Conservation (phyloP, 2,113 vertebrate genomes). For the Pseudorectes ferrugineus region DNA sequence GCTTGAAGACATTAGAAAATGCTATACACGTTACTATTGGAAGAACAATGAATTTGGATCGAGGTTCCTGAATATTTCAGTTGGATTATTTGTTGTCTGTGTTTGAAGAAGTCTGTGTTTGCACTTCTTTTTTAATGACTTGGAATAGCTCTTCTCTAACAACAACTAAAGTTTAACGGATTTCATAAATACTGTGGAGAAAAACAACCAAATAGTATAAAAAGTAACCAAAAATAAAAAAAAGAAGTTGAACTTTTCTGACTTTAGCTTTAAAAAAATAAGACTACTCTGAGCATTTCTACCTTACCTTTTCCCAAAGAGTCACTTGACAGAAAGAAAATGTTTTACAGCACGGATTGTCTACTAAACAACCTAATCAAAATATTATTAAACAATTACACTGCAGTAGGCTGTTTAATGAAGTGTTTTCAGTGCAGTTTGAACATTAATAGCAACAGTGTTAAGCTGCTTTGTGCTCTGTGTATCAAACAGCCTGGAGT, state of each 20-base stretch:
- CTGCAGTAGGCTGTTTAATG: slow-evolving; percentile 82
- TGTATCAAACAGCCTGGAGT: slow-evolving; percentile 75
- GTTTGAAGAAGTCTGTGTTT: neutral
- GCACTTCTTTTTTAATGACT: neutral
- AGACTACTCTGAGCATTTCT: neutral
- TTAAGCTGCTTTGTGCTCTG: slow-evolving; percentile 78
- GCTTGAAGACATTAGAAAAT: neutral
- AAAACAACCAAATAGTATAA: neutral
- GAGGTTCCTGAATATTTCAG: neutral
- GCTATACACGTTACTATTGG: neutral
- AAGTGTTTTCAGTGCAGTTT: slow-evolving; percentile 84
- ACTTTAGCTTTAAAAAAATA: neutral
- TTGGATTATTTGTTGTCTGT: neutral
- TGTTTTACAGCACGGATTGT: slow-evolving; percentile 69
- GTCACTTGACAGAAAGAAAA: slow-evolving; percentile 63
- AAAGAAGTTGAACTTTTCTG: neutral
- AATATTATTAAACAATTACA: slow-evolving; percentile 89
- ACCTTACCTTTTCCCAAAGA: slow-evolving; percentile 39
- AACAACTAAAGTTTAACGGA: neutral
- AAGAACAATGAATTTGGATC: neutral
- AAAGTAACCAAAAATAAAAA: neutral
- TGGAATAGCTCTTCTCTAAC: neutral
- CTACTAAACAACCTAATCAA: slow-evolving; percentile 84
- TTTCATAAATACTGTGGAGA: neutral
- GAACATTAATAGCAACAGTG: slow-evolving; percentile 76